Base-by-base conservation (phyloP, 2,888 invertebrate species). In the Synanthedon myopaeformis region DNA sequence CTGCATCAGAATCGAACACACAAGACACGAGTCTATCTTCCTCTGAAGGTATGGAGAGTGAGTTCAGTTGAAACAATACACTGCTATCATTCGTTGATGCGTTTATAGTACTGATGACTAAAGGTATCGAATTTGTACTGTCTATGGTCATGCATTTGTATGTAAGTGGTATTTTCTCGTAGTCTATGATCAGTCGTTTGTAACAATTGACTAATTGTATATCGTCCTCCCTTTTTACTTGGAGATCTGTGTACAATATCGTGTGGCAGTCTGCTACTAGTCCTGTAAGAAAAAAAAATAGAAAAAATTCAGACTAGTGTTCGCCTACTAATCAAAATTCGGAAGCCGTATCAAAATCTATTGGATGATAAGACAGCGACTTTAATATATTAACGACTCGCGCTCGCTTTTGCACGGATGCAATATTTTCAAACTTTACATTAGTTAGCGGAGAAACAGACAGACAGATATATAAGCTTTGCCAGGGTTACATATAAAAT, bases 261-360 rank as follows among this genome's bases (percentile, higher is more conserved):
- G 92, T 92, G 58, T 90, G 90, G 67, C 92, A 92, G 51, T 90
- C 87, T 14, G 91, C 89, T 11, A 91, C 89, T 51, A 94, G 82
- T 64, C 94, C 94, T 94, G 82, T 0, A 89, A 89, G 57, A 56
- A 64, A 71, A 61, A 58, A 53, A 10, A 35, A 19, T 10, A 49
- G 19, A 45, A 45, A 10, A 8, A 10, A 35, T 10, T 35, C 2
- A 35, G 3, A 35, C 23, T 10, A 35, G 35, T 35, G 35, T 35
- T 45, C 45, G 14, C 45, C 3, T 2, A 14, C 3, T 42, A 42
- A 42, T 42, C 11, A 42, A n/a, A 28, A 28, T 8, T 28, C 6
- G 8, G 28, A n/a, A n/a, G n/a, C n/a, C n/a, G n/a, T n/a, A n/a
- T n/a, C n/a, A n/a, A n/a, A n/a, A n/a, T n/a, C n/a, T n/a, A n/a